Evolutionary conservation across 1,140 invertebrate species (phyloP).

Genomic region (Orchestia grillus): DNA sequence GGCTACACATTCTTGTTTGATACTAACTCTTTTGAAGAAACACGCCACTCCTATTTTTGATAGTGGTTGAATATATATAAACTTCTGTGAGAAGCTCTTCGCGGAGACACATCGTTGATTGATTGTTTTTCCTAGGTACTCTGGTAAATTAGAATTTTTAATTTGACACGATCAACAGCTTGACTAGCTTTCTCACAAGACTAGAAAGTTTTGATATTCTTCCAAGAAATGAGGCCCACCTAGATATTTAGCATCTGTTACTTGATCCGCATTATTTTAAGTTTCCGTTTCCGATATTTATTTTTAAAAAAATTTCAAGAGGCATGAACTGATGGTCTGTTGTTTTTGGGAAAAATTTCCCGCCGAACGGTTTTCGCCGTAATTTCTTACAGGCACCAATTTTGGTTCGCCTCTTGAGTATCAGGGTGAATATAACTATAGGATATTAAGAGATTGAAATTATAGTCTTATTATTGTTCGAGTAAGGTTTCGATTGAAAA

Average conservation of each 20-base stretch:
- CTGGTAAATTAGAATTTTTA: not conserved
- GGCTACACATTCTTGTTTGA: not conserved
- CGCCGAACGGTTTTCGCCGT: not conserved
- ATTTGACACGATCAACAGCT: not conserved
- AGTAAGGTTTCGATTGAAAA: no score
- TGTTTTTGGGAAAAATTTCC: no score
- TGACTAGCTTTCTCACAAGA: not conserved
- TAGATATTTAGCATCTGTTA: not conserved
- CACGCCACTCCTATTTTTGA: not conserved
- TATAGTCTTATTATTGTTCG: not conserved
- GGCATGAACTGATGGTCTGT: not conserved
- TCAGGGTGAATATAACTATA: not conserved
- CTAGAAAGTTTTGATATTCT: not conserved
- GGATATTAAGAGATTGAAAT: not conserved
- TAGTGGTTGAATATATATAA: not conserved
- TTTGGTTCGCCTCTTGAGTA: not conserved
- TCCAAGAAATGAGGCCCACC: not conserved
- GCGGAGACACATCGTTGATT: not conserved
- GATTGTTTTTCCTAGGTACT: no score
- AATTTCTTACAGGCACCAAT: not conserved
- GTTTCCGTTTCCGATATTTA: not conserved
- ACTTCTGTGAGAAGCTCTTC: not conserved
- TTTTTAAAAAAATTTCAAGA: not conserved
- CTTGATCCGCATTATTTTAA: no score
- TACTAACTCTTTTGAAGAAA: not conserved